A percentile compares a stretch with the other conserved stretches of the same genome.
Evolutionary conservation across 1,140 invertebrate species (phyloP).

Genomic region (Asbolus verrucosus): DNA sequence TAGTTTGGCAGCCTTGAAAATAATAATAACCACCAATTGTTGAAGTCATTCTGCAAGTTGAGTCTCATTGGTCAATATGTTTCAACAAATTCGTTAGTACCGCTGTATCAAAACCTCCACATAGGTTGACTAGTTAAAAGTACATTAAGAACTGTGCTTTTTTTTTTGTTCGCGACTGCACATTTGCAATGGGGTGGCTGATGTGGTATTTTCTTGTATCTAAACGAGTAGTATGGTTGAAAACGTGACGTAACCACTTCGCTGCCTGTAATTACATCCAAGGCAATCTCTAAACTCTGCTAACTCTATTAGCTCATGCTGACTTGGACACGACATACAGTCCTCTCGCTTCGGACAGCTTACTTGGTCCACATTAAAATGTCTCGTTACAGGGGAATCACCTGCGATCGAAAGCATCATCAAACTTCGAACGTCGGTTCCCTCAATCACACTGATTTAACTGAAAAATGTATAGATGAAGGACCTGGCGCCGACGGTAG

Average conservation of each 20-base stretch:
- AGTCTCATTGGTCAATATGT: no score
- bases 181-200: conserved; percentile 16
- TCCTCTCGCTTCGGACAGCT: conserved; percentile 23
- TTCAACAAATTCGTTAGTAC: no score
- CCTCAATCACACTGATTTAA: no score
- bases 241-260: conserved; percentile 31
- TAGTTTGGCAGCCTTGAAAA: no score
- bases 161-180: no score
- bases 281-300: conserved; percentile 45
- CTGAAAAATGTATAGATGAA: no score
- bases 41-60: no score
- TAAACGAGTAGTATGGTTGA: conserved; percentile 26
- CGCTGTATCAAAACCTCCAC: no score
- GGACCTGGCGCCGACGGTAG: conserved; percentile 43
- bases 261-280: conserved; percentile 45
- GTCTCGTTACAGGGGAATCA: conserved; percentile 8
- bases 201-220: conserved; percentile 22
- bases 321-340: conserved; percentile 43
- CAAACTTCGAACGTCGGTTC: not conserved
- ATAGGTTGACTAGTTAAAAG: no score
- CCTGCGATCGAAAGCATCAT: not conserved
- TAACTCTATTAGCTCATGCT: conserved; percentile 49
- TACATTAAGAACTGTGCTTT: no score
- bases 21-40: no score
- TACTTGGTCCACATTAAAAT: conserved; percentile 18